A percentile compares a stretch with the other conserved stretches of the same genome.
Evolutionary conservation across 2,888 invertebrate genomes (phyloP).

Genomic region (Parnassius mnemosyne): DNA sequence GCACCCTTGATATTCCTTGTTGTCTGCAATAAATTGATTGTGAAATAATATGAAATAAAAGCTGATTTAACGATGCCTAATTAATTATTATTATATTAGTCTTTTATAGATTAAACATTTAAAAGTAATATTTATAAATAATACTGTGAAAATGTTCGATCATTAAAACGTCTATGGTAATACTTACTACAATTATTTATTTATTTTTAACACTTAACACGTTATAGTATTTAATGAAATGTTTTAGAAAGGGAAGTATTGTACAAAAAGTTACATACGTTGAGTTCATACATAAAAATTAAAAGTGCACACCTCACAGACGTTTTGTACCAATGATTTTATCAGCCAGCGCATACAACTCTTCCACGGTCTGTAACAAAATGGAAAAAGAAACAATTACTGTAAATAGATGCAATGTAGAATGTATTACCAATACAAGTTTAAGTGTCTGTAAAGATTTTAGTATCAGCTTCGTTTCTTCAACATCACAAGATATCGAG

Average conservation of each 20-base stretch:
- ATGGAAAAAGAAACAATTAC: slow-evolving; percentile 21
- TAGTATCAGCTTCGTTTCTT: slow-evolving; percentile 5
- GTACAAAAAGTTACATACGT: slow-evolving; percentile 17
- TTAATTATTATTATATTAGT: too few relatives aligned
- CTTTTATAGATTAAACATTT: too few relatives aligned
- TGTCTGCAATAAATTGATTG: too few relatives aligned
- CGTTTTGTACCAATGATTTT: slow-evolving; percentile 81
- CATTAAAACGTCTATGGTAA: too few relatives aligned
- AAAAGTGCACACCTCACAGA: slow-evolving; percentile 33
- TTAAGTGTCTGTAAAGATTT: slow-evolving; percentile 5
- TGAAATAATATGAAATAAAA: too few relatives aligned
- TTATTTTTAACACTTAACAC: neutral
- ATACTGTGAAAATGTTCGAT: too few relatives aligned
- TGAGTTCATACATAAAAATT: slow-evolving; percentile 28
- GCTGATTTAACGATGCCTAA: too few relatives aligned
- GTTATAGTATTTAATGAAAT: slow-evolving; percentile 2
- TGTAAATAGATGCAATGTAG: neutral
- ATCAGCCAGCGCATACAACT: slow-evolving; percentile 84
- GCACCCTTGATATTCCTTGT: too few relatives aligned
- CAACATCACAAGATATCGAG: slow-evolving; percentile 7
- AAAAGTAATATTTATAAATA: too few relatives aligned
- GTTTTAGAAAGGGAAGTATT: neutral
- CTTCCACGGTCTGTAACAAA: slow-evolving; percentile 83
- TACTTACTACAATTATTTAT: too few relatives aligned
- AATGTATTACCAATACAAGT: neutral